Evolutionary conservation across 1,140 invertebrate genomes (phyloP).

Genomic region (Nymphalis io): DNA sequence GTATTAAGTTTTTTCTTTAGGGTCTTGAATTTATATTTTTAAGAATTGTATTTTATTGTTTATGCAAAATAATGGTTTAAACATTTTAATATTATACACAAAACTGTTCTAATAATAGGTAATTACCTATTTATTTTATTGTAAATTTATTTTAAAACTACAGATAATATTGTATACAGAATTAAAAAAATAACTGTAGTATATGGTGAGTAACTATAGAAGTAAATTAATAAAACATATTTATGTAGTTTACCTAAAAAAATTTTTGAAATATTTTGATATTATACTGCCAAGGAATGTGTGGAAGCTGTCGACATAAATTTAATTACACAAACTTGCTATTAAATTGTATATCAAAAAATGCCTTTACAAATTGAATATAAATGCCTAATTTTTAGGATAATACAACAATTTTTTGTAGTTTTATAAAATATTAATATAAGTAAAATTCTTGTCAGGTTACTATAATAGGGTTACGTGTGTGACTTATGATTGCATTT

Average conservation of each 20-base stretch:
- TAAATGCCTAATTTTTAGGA: neutral
- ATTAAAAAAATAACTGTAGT: neutral
- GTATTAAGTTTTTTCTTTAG: neutral
- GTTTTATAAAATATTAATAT: neutral
- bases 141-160: neutral
- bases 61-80: neutral
- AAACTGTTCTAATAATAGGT: too few species aligned
- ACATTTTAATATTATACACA: neutral
- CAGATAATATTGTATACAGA: neutral
- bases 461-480: neutral
- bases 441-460: neutral
- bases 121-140: slow-evolving; percentile 2
- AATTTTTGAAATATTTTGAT: too few species aligned
- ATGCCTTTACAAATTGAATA: too few species aligned
- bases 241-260: too few species aligned
- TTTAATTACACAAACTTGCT: neutral
- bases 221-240: too few species aligned
- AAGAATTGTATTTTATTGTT: neutral
- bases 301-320: too few species aligned
- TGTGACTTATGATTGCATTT: neutral
- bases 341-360: too few species aligned
- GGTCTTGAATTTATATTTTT: neutral
- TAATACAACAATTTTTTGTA: neutral
- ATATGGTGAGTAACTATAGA: too few species aligned
- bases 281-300: too few species aligned